Evolutionary conservation across 2,797 vertebrate species (phyloP), one percentile per base, ranked within the genome.

Genomic region (Poeciliopsis gracilis): DNA sequence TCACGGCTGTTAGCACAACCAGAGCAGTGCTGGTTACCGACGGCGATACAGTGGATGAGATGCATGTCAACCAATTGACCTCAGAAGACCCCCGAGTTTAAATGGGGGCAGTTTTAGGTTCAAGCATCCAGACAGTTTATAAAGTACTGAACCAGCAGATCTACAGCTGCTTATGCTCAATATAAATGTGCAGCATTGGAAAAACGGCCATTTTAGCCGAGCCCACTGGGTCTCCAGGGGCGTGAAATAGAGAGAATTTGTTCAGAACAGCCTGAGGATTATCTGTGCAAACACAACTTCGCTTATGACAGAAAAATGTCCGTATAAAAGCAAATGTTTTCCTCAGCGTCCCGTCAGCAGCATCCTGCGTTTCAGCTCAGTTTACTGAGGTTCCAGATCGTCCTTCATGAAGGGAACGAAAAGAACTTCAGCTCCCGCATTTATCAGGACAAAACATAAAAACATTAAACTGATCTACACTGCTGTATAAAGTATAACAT

Each of bases 1-100:
- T 91, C 90, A 93, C 74, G 82, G 82, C 80, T 90, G 84, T 95
- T 92, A 92, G 33, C 78, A 76, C 51, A 59, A 91, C 89, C 63
- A 83, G 41, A 89, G 84, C 72, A 4, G 79, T 36, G 88, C 87
- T 87, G 86, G 87, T 79, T 79, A 83, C 46, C 76, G 81, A 85
- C 80, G 82, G 67, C 25, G 51, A 77, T 70, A 76, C 72, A 66
- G 79, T 41, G 77, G 59, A 63, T 63, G 59, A 36, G 30, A 30
- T 28, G 69, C 7, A 73, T 75, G 73, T 82, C 67, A 66, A 47
- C 55, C 41, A 38, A 80, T 84, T 90, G 83, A 84, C 87, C 81
- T 79, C 82, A 36, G 77, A 70, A 51, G 33, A 53, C n/a, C 69
- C 74, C 25, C 0, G 63, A 82, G 77, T 88, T 82, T 84, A 75